Evolutionary conservation across 92 coral and sea anemone genomes (phyloP).

Genomic region (Anthopleura xanthogrammica): DNA sequence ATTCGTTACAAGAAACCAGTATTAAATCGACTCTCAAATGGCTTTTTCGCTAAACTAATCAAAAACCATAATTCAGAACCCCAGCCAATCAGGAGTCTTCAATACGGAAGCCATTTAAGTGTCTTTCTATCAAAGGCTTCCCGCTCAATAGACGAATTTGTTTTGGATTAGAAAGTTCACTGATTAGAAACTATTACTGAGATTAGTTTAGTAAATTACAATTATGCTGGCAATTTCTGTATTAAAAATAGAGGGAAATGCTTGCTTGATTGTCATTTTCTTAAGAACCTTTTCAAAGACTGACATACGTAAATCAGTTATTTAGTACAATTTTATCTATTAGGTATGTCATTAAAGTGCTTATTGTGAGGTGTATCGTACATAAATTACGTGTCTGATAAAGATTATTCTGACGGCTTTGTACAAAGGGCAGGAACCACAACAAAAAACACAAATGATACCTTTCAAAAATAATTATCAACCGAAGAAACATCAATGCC

Average conservation of each 20-base stretch:
- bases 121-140: neutral
- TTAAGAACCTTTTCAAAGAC: neutral
- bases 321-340: neutral
- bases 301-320: neutral
- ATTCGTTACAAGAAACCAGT: too few relatives aligned
- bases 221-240: neutral
- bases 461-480: neutral
- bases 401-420: neutral
- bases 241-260: slow-evolving; percentile 9
- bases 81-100: neutral
- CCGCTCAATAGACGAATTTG: neutral
- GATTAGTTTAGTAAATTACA: neutral
- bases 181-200: neutral
- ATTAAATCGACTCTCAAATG: too few relatives aligned
- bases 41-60: too few relatives aligned
- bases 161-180: neutral
- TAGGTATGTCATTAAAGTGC: neutral
- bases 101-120: neutral
- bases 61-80: too few relatives aligned
- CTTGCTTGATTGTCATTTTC: neutral
- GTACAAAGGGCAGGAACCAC: slow-evolving; percentile 6
- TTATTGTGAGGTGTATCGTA: neutral
- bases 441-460: slow-evolving; percentile 3
- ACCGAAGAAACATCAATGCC: neutral
- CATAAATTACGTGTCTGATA: neutral